Conservation (phyloP, 2,113 vertebrate genomes). For the Loxodonta africana region DNA sequence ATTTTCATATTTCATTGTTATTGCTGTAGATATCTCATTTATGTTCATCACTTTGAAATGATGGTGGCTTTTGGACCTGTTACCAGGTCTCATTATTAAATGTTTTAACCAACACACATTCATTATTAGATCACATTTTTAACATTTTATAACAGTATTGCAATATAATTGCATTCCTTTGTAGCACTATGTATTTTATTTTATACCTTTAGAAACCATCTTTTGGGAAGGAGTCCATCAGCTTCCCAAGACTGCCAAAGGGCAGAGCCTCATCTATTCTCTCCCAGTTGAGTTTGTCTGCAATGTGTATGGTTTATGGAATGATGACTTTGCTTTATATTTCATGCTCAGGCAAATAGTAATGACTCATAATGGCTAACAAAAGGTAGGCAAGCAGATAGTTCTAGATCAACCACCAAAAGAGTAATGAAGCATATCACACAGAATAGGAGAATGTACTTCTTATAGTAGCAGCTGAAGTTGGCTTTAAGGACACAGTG, state of each 20-base stretch:
- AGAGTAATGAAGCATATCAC: background rate
- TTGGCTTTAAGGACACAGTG: background rate
- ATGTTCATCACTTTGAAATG: slow-evolving; percentile 11
- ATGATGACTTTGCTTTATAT: background rate
- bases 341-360: slow-evolving; percentile 11
- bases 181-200: background rate
- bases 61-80: background rate
- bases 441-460: background rate
- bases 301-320: background rate
- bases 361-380: slow-evolving; percentile 3
- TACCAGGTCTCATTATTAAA: slow-evolving; percentile 9
- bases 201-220: background rate
- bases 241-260: background rate
- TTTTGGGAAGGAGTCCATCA: background rate
- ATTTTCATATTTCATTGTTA: background rate
- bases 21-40: background rate
- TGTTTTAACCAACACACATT: background rate
- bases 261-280: background rate
- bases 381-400: background rate
- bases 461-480: background rate
- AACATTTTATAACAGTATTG: background rate
- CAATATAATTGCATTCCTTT: background rate
- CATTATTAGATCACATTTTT: background rate
- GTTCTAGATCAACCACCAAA: background rate
- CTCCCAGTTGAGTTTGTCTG: background rate